phyloP scores from a whole-genome alignment of 2,113 vertebrate genomes.

The Perca schrenkii region DNA sequence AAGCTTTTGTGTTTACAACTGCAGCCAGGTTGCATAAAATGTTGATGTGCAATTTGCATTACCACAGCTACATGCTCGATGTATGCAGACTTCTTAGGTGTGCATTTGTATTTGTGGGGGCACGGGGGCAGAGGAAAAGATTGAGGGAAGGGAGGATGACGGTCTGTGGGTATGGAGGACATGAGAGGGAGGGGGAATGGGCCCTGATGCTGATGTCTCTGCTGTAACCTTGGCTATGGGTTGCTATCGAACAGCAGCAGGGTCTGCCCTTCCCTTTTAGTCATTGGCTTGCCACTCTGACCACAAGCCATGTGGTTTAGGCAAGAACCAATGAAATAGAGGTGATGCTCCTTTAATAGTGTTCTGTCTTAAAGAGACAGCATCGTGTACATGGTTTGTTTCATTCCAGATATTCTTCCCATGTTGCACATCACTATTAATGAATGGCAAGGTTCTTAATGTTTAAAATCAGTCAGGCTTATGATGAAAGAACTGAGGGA shows the following conservation, averaged over 20 bases:
- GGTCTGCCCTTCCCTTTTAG: constrained; percentile 80
- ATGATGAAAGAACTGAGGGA: constrained; percentile 6
- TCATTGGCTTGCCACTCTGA: constrained; percentile 82
- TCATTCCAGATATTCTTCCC: constrained; percentile 30
- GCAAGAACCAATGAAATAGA: constrained; percentile 78
- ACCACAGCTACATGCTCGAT: background rate
- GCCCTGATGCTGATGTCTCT: constrained; percentile 85
- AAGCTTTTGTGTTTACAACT: background rate
- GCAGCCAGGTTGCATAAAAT: background rate
- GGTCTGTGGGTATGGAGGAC: constrained; percentile 59
- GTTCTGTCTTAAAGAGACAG: constrained; percentile 82
- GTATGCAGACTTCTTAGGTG: constrained; percentile 17
- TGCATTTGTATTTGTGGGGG: constrained; percentile 53
- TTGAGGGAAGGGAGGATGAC: constrained; percentile 24
- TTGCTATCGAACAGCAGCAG: constrained; percentile 87
- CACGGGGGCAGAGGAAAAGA: constrained; percentile 22
- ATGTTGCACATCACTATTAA: constrained; percentile 11
- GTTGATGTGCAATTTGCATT: constrained; percentile 10
- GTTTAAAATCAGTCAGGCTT: constrained; percentile 6
- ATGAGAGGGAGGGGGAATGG: constrained; percentile 53
- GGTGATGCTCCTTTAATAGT: constrained; percentile 68
- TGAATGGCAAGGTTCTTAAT: background rate
- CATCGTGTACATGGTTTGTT: constrained; percentile 40
- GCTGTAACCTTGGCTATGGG: constrained; percentile 82
- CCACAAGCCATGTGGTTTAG: constrained; percentile 81